Percentiles rank a stretch among this genome's conserved stretches.
These are phyloP conservation scores for Urechis unicinctus DNA, from an alignment of 2,888 invertebrate genomes.

Conservation along the genomic window DNA sequence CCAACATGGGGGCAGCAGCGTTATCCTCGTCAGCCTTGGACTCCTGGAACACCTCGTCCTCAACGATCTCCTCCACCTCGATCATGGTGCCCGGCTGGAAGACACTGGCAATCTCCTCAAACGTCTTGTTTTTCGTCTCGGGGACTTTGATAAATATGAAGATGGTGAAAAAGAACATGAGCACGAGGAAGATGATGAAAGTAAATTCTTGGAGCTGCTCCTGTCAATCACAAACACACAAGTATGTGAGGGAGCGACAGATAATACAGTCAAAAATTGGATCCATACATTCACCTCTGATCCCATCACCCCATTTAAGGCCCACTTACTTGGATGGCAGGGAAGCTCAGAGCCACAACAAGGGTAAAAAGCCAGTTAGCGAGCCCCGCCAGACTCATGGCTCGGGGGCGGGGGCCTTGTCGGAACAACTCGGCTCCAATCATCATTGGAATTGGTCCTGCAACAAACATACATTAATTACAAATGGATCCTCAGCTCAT, in stretches of 20 bases:
- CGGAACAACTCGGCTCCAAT: conserved; percentile 89
- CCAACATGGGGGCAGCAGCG: background rate
- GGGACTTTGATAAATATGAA: conserved; percentile 26
- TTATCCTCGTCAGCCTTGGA: background rate
- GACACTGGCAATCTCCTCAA: conserved; percentile 23
- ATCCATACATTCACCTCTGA: background rate
- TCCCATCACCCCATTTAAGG: too few relatives aligned
- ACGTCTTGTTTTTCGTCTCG: conserved; percentile 25
- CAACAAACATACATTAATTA: too few relatives aligned
- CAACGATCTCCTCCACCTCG: conserved; percentile 18
- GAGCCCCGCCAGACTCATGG: conserved; percentile 77
- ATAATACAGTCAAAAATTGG: background rate
- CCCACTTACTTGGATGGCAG: conserved; percentile 47
- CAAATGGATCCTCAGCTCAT: too few relatives aligned
- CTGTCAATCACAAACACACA: conserved; percentile 10
- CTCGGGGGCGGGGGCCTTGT: conserved; percentile 75
- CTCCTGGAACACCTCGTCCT: conserved; percentile 11
- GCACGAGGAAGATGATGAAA: conserved; percentile 24
- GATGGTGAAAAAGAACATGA: conserved; percentile 23
- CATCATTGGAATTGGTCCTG: conserved; percentile 89
- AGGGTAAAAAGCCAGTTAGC: conserved; percentile 99
- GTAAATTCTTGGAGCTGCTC: conserved; percentile 19
- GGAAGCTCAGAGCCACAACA: conserved; percentile 93
- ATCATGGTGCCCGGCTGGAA: conserved; percentile 16
- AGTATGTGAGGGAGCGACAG: background rate